Evolutionary conservation across 2,797 vertebrate species (phyloP).

Genomic region (Sebastes cheni): DNA sequence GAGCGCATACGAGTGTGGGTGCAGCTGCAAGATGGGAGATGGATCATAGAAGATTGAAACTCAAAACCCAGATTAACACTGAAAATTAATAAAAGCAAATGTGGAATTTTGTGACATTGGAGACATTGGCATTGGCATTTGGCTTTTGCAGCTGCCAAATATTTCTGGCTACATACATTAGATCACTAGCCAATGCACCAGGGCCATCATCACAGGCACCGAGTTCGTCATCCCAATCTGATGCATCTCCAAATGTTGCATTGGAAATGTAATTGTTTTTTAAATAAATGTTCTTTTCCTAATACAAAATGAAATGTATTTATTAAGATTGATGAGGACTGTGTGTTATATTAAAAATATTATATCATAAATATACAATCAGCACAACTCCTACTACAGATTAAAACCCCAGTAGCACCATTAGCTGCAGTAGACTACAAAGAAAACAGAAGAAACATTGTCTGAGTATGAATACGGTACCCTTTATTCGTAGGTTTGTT

Average conservation of each 20-base stretch:
- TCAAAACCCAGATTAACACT: not conserved
- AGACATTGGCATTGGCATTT: not conserved
- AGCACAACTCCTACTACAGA: not conserved
- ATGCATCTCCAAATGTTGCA: not conserved
- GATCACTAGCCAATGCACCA: not conserved
- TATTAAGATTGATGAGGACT: not conserved
- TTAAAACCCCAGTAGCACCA: not conserved
- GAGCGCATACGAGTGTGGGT: slow-evolving; percentile 86
- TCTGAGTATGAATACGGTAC: slow-evolving; percentile 65
- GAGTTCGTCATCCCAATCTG: not conserved
- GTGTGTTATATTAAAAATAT: not conserved
- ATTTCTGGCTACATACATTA: not conserved
- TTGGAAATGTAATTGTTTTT: not conserved
- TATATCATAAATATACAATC: not conserved
- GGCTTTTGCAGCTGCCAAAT: not conserved
- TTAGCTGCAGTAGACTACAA: not conserved
- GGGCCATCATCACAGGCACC: not conserved
- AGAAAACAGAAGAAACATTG: not conserved
- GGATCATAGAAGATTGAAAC: not conserved
- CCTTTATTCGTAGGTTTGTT: slow-evolving; percentile 76
- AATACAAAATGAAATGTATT: not conserved
- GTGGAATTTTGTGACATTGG: slow-evolving; percentile 25
- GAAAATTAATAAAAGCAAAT: slow-evolving; percentile 49
- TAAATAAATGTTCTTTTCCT: not conserved
- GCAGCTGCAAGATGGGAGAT: slow-evolving; percentile 48